Percentiles rank a stretch among this genome's conserved stretches.
phyloP scores from a whole-genome alignment of 2,797 vertebrate genomes.

The Anolis apletophallus region DNA sequence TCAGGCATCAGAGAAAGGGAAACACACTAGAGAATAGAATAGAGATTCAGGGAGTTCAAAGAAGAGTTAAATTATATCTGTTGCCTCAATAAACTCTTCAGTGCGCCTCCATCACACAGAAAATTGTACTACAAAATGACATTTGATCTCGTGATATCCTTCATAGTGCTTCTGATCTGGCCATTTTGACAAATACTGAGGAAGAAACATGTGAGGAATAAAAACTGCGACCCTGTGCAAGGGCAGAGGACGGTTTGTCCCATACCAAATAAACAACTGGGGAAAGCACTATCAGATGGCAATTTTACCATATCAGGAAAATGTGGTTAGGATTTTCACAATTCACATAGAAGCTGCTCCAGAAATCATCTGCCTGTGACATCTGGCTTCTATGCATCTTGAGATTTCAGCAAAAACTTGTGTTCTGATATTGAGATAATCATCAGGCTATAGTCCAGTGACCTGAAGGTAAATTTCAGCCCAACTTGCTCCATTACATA shows the following conservation, averaged over 20 bases:
- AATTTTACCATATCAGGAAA: neutral
- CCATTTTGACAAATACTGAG: neutral
- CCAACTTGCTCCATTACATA: neutral
- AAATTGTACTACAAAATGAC: neutral
- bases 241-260: neutral
- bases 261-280: neutral
- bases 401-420: neutral
- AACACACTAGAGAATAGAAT: neutral
- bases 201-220: neutral
- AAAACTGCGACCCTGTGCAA: neutral
- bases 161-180: neutral
- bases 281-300: neutral
- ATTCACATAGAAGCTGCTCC: neutral
- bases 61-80: neutral
- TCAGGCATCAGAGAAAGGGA: neutral
- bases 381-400: neutral
- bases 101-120: neutral
- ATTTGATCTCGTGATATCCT: neutral
- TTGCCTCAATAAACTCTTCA: neutral
- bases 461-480: neutral
- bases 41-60: neutral
- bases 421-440: neutral
- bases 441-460: neutral
- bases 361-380: neutral
- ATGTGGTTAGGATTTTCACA: neutral